phyloP scores from a whole-genome alignment of 2,888 invertebrate species.

The Hetaerina titia region DNA sequence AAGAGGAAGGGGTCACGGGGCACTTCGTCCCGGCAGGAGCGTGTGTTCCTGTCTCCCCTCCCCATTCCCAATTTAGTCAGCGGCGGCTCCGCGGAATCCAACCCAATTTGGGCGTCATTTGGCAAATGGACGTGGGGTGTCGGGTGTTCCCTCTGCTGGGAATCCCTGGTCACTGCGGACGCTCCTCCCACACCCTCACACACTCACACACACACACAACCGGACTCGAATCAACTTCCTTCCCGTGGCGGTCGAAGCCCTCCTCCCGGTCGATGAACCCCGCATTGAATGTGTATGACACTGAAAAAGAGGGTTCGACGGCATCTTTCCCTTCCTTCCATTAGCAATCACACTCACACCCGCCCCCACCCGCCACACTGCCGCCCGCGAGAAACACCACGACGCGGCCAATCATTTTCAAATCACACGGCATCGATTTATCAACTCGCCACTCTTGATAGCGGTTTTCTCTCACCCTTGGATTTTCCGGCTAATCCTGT shows the following conservation, averaged over 20 bases:
- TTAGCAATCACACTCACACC: no score
- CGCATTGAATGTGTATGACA: no score
- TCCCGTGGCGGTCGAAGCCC: background rate
- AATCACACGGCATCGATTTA: no score
- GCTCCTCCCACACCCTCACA: background rate
- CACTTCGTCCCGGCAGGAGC: background rate
- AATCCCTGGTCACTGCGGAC: background rate
- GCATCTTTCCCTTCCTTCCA: no score
- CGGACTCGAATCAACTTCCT: background rate
- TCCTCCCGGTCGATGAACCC: no score
- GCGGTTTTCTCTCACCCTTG: no score
- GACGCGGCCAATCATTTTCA: no score
- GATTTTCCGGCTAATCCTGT: no score
- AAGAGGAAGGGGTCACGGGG: background rate
- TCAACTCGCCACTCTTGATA: no score
- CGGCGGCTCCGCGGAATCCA: background rate
- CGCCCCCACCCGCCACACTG: no score
- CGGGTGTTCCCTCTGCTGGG: background rate
- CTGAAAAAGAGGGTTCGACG: no score
- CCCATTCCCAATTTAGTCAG: background rate
- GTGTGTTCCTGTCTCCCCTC: background rate
- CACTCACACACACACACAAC: background rate
- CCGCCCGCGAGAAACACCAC: no score
- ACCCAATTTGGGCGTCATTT: constrained; percentile 30
- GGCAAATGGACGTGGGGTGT: background rate